Evolutionary conservation across 2,888 invertebrate genomes (phyloP), one percentile per base, ranked within the genome.

Genomic region (Netelia melanura): DNA sequence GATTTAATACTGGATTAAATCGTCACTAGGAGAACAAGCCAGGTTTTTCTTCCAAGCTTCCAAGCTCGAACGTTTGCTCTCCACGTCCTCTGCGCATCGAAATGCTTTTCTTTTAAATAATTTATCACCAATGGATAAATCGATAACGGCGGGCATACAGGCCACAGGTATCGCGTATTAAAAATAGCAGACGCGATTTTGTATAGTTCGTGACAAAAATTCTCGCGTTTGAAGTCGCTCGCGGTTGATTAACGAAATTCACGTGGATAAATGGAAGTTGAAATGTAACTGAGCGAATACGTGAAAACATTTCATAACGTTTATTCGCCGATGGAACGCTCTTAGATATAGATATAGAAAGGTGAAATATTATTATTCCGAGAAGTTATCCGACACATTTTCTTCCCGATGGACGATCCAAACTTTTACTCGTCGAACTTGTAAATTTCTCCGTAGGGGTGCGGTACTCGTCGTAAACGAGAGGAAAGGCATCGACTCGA

Each of bases 351-450:
- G 62, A 65, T 38, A 61, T 38, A 17, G 21, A 21, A 78, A 21
- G 64, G 52, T 17, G 17, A 88, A 87, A 88, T 90, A 91, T 91
- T 90, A 91, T 91, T 90, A 90, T 89, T 90, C 90, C 88, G 89
- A 90, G 91, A 91, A 91, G 91, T 91, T 87, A 85, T 83, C 86
- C 86, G 88, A 86, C 72, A 43, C 89, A 88, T 88, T 90, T 38
- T 88, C 87, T 87, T 89, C 89, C 90, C 88, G 91, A 91, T 90
- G 90, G 90, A 90, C 91, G 91, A 90, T 91, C 91, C 90, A 91
- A 91, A 91, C 88, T 91, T 91, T 89, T 87, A 10, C 87, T 77
- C 89, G 89, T 91, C 91, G 91, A 91, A 91, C 91, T 91, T 91
- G 91, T 89, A 91, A 91, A 91, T 91, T 91, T 90, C 90, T 89